Evolutionary conservation across 2,888 invertebrate genomes (phyloP).

Genomic region (Merodon equestris): DNA sequence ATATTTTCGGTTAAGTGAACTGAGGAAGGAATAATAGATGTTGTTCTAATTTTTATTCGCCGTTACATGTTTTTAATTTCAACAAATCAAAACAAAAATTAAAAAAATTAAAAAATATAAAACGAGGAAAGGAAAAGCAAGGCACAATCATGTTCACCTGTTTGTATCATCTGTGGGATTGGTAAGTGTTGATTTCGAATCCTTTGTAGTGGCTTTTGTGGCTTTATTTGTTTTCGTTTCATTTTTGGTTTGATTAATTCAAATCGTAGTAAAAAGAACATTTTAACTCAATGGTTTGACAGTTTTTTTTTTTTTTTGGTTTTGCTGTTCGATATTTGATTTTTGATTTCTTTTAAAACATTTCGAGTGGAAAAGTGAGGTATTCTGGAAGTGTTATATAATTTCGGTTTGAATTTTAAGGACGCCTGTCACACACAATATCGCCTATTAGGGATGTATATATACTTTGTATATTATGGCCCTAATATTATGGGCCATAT

Average conservation of each 20-base stretch:
- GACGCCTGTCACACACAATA: too few species aligned
- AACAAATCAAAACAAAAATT: neutral
- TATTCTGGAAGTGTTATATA: too few species aligned
- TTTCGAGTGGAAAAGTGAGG: too few species aligned
- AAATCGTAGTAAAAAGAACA: too few species aligned
- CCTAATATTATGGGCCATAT: too few species aligned
- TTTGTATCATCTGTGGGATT: slow-evolving; percentile 83
- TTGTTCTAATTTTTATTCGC: neutral
- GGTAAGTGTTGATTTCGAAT: slow-evolving; percentile 79
- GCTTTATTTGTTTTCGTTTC: neutral
- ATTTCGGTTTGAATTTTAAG: too few species aligned
- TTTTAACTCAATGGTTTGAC: neutral
- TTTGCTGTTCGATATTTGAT: too few species aligned
- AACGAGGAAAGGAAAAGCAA: neutral
- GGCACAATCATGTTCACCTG: slow-evolving; percentile 81
- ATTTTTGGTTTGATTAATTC: neutral
- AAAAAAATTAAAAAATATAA: neutral
- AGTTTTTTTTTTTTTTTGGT: neutral
- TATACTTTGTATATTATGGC: too few species aligned
- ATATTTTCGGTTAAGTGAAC: slow-evolving; percentile 49
- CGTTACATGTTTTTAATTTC: neutral
- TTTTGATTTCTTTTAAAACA: too few species aligned
- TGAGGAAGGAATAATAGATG: slow-evolving; percentile 22
- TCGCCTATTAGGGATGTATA: too few species aligned
- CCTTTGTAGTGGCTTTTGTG: neutral